Evolutionary conservation across 2,797 vertebrate genomes (phyloP).

Genomic region (Okamejei kenojei): DNA sequence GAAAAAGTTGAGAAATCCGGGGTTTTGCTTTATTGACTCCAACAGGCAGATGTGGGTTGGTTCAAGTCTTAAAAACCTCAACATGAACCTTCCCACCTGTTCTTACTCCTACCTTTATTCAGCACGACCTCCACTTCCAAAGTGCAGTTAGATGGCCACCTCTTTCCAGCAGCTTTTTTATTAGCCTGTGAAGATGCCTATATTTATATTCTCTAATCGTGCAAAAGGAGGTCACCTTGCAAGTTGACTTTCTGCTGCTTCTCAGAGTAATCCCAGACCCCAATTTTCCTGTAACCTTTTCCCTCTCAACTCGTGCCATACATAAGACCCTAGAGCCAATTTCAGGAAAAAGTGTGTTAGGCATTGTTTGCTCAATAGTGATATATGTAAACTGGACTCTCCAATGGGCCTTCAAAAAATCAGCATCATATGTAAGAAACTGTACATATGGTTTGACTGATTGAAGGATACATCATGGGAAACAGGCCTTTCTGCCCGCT

Average conservation of each 20-base stretch:
- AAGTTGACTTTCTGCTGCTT: too few relatives aligned
- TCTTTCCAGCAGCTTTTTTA: not conserved
- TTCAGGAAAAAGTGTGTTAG: too few relatives aligned
- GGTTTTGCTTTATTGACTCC: not conserved
- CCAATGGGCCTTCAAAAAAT: not conserved
- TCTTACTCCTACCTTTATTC: not conserved
- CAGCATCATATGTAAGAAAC: not conserved
- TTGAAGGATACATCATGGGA: too few relatives aligned
- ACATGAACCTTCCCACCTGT: not conserved
- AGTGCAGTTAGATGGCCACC: not conserved
- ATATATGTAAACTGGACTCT: not conserved
- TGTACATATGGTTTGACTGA: too few relatives aligned
- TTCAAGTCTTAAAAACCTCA: not conserved
- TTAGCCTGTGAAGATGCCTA: not conserved
- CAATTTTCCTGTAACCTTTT: too few relatives aligned
- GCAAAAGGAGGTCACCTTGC: too few relatives aligned
- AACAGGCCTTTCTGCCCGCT: too few relatives aligned
- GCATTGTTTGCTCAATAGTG: not conserved
- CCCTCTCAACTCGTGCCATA: too few relatives aligned
- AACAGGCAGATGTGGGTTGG: not conserved
- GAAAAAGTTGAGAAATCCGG: not conserved
- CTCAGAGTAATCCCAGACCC: too few relatives aligned
- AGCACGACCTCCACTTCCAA: not conserved
- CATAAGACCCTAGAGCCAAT: not conserved
- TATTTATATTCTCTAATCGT: too few relatives aligned